These are phyloP conservation scores for Diglossa cyanea DNA, from an alignment of 2,797 vertebrate species.

Conservation along the genomic window DNA sequence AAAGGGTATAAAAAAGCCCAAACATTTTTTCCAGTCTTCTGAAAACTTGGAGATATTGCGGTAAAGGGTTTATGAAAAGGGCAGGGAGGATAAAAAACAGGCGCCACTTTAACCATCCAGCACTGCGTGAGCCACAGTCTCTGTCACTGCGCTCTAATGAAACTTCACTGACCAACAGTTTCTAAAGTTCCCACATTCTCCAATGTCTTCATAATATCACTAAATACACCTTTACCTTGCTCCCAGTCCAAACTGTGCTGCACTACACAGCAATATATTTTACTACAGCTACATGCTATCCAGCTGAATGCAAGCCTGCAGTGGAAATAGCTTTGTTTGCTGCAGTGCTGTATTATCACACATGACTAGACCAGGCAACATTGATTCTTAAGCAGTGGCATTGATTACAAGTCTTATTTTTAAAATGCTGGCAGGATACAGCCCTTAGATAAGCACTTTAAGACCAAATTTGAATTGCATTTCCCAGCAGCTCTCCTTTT, in stretches of 20 bases:
- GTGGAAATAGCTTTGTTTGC: neutral
- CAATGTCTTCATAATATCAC: neutral
- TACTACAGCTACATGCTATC: neutral
- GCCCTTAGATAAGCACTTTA: conserved; percentile 10
- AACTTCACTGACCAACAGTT: neutral
- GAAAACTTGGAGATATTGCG: neutral
- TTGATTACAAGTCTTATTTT: conserved; percentile 40
- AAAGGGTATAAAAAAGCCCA: neutral
- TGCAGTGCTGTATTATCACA: conserved; percentile 16
- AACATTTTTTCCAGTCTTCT: neutral
- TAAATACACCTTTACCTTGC: neutral
- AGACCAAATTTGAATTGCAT: conserved; percentile 22
- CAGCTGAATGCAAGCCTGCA: neutral
- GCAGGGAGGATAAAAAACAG: neutral
- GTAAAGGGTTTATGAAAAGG: neutral
- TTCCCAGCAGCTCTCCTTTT: conserved; percentile 26
- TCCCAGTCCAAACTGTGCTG: neutral
- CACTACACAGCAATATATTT: neutral
- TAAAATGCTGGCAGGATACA: conserved; percentile 8
- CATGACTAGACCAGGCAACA: neutral
- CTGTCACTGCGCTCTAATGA: neutral
- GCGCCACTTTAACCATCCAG: neutral
- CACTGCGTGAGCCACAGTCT: neutral
- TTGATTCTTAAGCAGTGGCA: conserved; percentile 40
- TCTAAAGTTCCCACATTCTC: neutral